Evolutionary conservation across 2,797 vertebrate species (phyloP), one percentile per base, ranked within the genome.

Genomic region (Falco berigora): DNA sequence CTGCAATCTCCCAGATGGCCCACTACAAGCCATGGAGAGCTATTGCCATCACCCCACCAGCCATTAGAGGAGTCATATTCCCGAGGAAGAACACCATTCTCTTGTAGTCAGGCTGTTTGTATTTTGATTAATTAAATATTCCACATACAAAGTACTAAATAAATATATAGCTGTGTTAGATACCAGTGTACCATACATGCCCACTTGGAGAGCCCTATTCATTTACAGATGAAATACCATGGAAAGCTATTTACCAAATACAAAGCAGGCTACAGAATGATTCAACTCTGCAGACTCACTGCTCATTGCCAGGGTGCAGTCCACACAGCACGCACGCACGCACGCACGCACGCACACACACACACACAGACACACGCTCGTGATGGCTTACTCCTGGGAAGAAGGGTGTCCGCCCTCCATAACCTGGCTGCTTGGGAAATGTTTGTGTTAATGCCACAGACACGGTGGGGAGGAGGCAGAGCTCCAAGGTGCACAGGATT

Each of bases 51-150:
- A 88, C 22, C 27, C 28, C 38, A 78, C 6, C 28, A 47, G 20
- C 27, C 34, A 8, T 12, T 25, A 58, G 16, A 77, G 10, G 40
- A 61, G 75, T 62, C 49, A 28, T 50, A 47, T 30, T 62, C 55
- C 49, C 3, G 0, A 78, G 74, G 50, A 92, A 86, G 30, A 92
- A 59, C 47, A 75, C 14, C 28, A 58, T 20, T 30, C 47, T 82
- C 68, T 86, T 3, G 0, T 13, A 85, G 50, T 91, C 68, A 88
- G n/a, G 63, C 27, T 77, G 24, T 89, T 66, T 61, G 34, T 8
- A 10, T 8, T 95, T 97, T 97, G 96, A 95, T 96, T 95, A 90
- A 90, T 95, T 91, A 96, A 96, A 96, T 86, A 96, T 89, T 88
- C 63, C 75, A 79, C 22, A 71, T 91, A 94, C 47, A 95, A 96